Evolutionary conservation across 2,888 invertebrate genomes (phyloP), one percentile per base, ranked within the genome.

Genomic region (Andrena praecox): DNA sequence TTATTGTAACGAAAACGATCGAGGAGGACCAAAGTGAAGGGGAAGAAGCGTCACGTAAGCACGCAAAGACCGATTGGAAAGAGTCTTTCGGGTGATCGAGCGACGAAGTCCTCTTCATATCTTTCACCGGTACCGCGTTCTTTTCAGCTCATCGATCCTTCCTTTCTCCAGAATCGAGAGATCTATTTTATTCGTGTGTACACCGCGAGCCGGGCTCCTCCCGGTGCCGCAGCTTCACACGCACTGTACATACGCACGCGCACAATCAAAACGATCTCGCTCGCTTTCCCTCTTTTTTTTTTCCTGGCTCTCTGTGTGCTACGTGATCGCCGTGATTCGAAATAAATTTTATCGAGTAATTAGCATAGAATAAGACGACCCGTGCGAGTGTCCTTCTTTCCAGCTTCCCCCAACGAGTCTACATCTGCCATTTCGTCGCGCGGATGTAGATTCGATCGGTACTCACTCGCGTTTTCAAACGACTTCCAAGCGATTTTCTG

Each of bases 281-380:
- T 74, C 62, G 75, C 56, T 73, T 62, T 72, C 62, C 16, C 56
- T 64, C 42, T 7, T n/a, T n/a, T 33, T n/a, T 33, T 79, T 56
- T 48, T 68, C 70, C 63, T 74, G 73, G 70, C 68, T 82, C 82
- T 82, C 70, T 87, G 79, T 81, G 85, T 82, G 87, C 74, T 75
- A 78, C 85, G 79, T 79, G 85, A 84, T 42, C 67, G 16, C 52
- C 20, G 31, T 27, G 35, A 54, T 35, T 68, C 35, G 54, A 79
- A 74, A 86, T 86, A 86, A 86, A 86, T 73, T 62, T 70, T 76
- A 70, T 82, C 70, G 80, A 86, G 66, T 82, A 84, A 56, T 60
- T 48, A 60, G 20, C 66, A 64, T 56, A 56, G 24, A 24, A 33
- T 52, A 52, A n/a, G 62, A 79, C 27, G 33, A 75, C 24, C 77